phyloP scores from a whole-genome alignment of 2,888 invertebrate genomes.

The Cataglyphis altisquamis region DNA sequence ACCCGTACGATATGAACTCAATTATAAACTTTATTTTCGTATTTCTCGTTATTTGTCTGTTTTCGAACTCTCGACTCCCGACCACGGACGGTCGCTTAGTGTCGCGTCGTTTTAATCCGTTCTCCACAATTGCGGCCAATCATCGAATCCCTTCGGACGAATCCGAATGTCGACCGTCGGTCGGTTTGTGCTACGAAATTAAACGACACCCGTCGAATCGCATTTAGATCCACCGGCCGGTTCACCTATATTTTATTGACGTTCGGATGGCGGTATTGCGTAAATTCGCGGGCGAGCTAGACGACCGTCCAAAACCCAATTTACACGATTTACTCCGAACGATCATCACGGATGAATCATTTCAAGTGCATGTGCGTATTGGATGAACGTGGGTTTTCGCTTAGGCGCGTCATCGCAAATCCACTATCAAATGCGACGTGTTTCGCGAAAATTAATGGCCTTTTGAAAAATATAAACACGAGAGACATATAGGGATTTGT shows the following conservation, averaged over 20 bases:
- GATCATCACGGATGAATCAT: conserved; percentile 47
- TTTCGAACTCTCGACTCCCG: conserved; percentile 18
- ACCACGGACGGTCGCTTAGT: background rate
- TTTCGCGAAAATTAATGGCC: conserved; percentile 38
- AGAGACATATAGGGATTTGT: background rate
- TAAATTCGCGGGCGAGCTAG: conserved; percentile 61
- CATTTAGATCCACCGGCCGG: conserved; percentile 20
- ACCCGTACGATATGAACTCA: conserved; percentile 28
- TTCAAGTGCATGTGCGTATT: conserved; percentile 39
- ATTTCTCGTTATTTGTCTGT: conserved; percentile 37
- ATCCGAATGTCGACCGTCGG: conserved; percentile 28
- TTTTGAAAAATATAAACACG: conserved; percentile 37
- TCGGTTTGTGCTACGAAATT: conserved; percentile 48
- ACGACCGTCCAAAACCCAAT: conserved; percentile 55
- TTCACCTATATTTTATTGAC: conserved; percentile 68
- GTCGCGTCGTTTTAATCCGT: conserved; percentile 51
- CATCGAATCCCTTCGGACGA: conserved; percentile 54
- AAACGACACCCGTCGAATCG: conserved; percentile 50
- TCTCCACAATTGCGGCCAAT: conserved; percentile 56
- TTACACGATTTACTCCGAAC: conserved; percentile 45
- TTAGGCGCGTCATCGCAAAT: conserved; percentile 39
- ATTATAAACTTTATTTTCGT: conserved; percentile 51
- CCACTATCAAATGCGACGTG: conserved; percentile 25
- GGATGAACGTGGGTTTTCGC: conserved; percentile 27
- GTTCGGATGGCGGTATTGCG: conserved; percentile 60